Evolutionary conservation across 2,888 invertebrate genomes (phyloP).

Genomic region (Sinodicranocentrus sp.): DNA sequence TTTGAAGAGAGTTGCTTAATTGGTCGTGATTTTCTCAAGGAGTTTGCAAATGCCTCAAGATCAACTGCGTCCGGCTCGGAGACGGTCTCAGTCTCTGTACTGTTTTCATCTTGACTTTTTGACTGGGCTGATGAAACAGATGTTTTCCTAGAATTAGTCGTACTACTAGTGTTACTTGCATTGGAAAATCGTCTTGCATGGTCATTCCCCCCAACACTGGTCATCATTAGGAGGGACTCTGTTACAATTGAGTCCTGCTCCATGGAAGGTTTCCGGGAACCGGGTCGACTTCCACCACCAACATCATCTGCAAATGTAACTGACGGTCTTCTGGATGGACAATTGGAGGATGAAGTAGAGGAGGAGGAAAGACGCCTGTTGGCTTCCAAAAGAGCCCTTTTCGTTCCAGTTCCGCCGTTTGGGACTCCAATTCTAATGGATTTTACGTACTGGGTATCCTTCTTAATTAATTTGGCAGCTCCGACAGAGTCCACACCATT

Average conservation of each 20-base stretch:
- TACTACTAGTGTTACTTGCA: slow-evolving; percentile 27
- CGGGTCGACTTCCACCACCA: slow-evolving; percentile 41
- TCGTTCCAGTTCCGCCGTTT: not conserved
- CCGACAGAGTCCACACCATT: slow-evolving; percentile 68
- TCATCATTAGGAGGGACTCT: slow-evolving; percentile 74
- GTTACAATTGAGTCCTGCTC: slow-evolving; percentile 76
- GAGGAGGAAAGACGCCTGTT: slow-evolving; percentile 35
- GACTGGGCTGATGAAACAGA: slow-evolving; percentile 56
- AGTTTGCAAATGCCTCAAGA: slow-evolving; percentile 75
- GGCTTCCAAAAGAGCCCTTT: slow-evolving; percentile 47
- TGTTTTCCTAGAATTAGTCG: slow-evolving; percentile 23
- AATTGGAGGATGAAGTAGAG: slow-evolving; percentile 30
- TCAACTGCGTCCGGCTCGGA: slow-evolving; percentile 46
- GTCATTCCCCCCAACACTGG: slow-evolving; percentile 45
- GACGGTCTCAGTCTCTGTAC: slow-evolving; percentile 39
- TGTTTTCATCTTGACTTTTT: slow-evolving; percentile 53
- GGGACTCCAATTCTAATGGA: slow-evolving; percentile 74
- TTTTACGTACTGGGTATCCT: slow-evolving; percentile 73
- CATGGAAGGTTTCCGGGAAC: slow-evolving; percentile 58
- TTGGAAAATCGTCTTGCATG: slow-evolving; percentile 2
- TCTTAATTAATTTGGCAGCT: slow-evolving; percentile 72
- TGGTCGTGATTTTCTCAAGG: slow-evolving; percentile 72
- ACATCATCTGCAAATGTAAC: slow-evolving; percentile 76
- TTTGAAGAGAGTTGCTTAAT: slow-evolving; percentile 69
- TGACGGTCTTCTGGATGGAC: slow-evolving; percentile 69